Percentiles rank a stretch among this genome's conserved stretches.
phyloP scores from a whole-genome alignment of 2,888 invertebrate genomes.

The Acanthoscelides obtectus region DNA sequence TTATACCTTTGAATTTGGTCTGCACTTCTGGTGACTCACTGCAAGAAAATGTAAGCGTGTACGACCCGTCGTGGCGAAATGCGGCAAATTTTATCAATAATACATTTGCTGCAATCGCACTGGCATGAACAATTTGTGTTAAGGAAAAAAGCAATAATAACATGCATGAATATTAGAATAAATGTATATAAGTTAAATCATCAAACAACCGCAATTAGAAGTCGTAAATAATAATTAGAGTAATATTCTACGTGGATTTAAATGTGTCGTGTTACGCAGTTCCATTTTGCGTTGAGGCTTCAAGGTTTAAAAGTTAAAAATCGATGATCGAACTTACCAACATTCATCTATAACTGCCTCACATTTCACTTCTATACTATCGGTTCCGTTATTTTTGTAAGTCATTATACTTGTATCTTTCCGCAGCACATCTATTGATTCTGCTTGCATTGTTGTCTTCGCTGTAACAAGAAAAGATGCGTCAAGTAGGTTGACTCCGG shows the following conservation, averaged over 20 bases:
- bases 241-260: no score
- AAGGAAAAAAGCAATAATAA: not conserved
- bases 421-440: constrained; percentile 29
- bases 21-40: constrained; percentile 4
- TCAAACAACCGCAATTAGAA: no score
- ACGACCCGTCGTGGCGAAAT: no score
- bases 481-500: not conserved
- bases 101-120: no score
- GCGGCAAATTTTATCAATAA: no score
- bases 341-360: constrained; percentile 22
- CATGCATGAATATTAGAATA: not conserved
- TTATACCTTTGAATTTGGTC: constrained; percentile 32
- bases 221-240: no score
- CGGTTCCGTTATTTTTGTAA: constrained; percentile 31
- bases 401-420: constrained; percentile 31
- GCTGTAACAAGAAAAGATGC: constrained; percentile 17
- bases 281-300: no score
- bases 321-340: constrained; percentile 18
- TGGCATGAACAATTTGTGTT: no score
- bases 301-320: not conserved
- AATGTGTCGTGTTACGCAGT: no score
- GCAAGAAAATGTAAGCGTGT: not conserved
- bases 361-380: constrained; percentile 22
- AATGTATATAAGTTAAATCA: not conserved
- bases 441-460: constrained; percentile 34